Percentiles rank a stretch among this genome's conserved stretches.
Evolutionary conservation across 2,113 vertebrate genomes (phyloP).

Genomic region (Falco punctatus): DNA sequence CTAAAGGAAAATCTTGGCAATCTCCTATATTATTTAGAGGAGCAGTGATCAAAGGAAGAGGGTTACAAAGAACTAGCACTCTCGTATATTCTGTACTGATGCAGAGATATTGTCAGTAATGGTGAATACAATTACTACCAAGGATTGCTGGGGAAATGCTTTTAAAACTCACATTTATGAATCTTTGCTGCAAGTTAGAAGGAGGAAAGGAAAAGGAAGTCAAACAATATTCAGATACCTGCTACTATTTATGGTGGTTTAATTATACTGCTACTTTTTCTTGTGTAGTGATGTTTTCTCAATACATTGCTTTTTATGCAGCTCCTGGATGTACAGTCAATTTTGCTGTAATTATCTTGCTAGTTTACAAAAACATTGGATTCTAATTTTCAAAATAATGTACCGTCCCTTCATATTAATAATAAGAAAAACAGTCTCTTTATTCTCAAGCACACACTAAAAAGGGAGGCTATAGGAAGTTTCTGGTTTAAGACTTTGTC

Average conservation of each 20-base stretch:
- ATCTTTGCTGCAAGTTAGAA: conserved; percentile 32
- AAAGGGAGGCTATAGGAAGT: not conserved
- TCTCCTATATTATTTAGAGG: conserved; percentile 69
- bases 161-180: conserved; percentile 59
- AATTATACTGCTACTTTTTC: not conserved
- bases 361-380: not conserved
- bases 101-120: conserved; percentile 38
- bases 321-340: not conserved
- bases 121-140: conserved; percentile 27
- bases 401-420: not conserved
- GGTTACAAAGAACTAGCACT: conserved; percentile 51
- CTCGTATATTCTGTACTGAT: conserved; percentile 41
- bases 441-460: not conserved
- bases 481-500: not conserved
- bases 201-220: not conserved
- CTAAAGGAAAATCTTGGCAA: conserved; percentile 58
- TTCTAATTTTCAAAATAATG: not conserved
- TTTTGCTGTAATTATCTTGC: not conserved
- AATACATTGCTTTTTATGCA: not conserved
- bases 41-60: conserved; percentile 64
- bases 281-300: not conserved
- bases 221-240: not conserved
- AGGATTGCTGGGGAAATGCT: conserved; percentile 30
- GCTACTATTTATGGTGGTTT: not conserved
- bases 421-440: not conserved